These are phyloP conservation scores for Peromyscus nudipes DNA, from an alignment of 2,797 vertebrate species.

Conservation along the genomic window DNA sequence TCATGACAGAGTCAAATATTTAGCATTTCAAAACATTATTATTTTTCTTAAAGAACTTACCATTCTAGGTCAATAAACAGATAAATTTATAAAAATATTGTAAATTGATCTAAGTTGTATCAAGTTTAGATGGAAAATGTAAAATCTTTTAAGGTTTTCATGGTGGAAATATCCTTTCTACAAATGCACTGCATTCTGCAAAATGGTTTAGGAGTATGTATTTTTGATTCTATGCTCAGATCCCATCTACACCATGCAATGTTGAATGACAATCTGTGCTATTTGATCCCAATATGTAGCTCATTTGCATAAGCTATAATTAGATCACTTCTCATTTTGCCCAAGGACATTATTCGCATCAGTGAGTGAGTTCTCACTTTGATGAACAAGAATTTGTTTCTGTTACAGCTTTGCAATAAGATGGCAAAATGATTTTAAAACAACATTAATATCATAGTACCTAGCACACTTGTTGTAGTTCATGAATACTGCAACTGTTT, in stretches of 20 bases:
- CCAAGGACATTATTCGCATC: background rate
- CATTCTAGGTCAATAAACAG: background rate
- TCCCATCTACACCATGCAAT: background rate
- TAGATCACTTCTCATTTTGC: conserved; percentile 1
- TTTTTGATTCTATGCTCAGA: background rate
- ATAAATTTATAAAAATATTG: conserved; percentile 26
- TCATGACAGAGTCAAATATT: background rate
- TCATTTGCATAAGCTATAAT: conserved; percentile 51
- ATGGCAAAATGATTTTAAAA: conserved; percentile 24
- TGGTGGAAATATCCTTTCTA: background rate
- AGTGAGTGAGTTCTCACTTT: background rate
- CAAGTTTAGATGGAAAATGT: background rate
- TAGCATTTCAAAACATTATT: conserved; percentile 10
- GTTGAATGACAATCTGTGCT: background rate
- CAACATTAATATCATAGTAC: background rate
- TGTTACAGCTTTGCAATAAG: conserved; percentile 35
- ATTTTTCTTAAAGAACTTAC: conserved; percentile 46
- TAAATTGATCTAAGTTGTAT: background rate
- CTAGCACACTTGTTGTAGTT: background rate
- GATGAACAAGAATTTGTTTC: background rate
- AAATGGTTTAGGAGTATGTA: background rate
- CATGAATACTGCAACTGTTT: background rate
- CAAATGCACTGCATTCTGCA: background rate
- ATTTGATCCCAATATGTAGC: background rate
- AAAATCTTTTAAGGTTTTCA: conserved; percentile 27